A percentile compares a stretch with the other conserved stretches of the same genome.
These are phyloP conservation scores for Acleris emargana DNA, from an alignment of 2,888 invertebrate genomes.

Conservation along the genomic window DNA sequence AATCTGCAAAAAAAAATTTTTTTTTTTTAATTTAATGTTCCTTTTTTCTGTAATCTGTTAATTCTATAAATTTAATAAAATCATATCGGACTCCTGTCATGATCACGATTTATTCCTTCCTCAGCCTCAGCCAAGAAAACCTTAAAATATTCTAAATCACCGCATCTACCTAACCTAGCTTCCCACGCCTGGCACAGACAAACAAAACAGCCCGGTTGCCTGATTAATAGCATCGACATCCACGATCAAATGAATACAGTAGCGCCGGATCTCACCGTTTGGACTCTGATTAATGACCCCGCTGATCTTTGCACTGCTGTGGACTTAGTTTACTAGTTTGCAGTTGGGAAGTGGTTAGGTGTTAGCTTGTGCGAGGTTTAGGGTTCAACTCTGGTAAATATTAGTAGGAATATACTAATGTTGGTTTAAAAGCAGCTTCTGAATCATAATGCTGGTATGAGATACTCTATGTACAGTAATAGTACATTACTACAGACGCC, in stretches of 20 bases:
- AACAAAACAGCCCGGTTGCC: constrained; percentile 67
- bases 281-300: constrained; percentile 35
- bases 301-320: constrained; percentile 29
- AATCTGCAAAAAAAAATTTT: too few species aligned
- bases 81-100: too few species aligned
- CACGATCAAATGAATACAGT: constrained; percentile 70
- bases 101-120: not conserved
- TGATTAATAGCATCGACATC: constrained; percentile 74
- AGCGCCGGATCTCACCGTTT: constrained; percentile 50
- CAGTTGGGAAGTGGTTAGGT: constrained; percentile 10
- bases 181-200: constrained; percentile 52
- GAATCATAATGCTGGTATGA: too few species aligned
- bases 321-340: constrained; percentile 23
- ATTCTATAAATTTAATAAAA: too few species aligned
- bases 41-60: too few species aligned
- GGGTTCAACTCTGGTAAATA: not conserved
- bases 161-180: constrained; percentile 9
- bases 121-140: too few species aligned
- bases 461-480: too few species aligned
- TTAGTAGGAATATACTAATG: not conserved
- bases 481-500: too few species aligned
- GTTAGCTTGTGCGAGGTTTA: constrained; percentile 8
- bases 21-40: too few species aligned
- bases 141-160: constrained; percentile 1
- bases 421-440: too few species aligned